A percentile compares a stretch with the other conserved stretches of the same genome.
These are phyloP conservation scores for Geotrypetes seraphini DNA, from an alignment of 2,797 vertebrate species.

Conservation along the genomic window DNA sequence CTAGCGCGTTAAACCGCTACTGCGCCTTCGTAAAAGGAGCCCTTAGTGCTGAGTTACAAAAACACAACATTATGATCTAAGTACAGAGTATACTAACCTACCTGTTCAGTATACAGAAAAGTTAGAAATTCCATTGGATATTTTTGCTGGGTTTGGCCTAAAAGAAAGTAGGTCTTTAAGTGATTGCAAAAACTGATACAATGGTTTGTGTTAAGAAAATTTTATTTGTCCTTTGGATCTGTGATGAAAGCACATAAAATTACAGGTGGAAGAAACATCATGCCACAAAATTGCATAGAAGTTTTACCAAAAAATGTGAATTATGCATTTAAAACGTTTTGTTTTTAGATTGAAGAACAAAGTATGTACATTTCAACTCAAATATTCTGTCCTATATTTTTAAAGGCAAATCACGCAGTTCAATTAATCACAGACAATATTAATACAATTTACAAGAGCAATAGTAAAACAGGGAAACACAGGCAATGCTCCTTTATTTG, in stretches of 20 bases:
- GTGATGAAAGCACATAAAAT: constrained; percentile 75
- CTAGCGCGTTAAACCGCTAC: no score
- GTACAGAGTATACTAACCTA: no score
- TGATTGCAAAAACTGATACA: constrained; percentile 11
- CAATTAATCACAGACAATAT: constrained; percentile 55
- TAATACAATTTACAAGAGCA: constrained; percentile 65
- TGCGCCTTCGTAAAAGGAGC: no score
- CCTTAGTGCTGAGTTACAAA: no score
- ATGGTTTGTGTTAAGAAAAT: constrained; percentile 57
- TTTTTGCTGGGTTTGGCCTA: no score
- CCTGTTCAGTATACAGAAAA: no score
- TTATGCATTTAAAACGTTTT: constrained; percentile 60
- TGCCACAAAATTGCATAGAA: constrained; percentile 85
- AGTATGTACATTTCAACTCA: constrained; percentile 58
- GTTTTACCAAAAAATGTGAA: constrained; percentile 64
- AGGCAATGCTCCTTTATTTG: constrained; percentile 72
- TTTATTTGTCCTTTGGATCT: constrained; percentile 70
- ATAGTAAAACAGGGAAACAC: constrained; percentile 80
- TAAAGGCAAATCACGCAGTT: constrained; percentile 56
- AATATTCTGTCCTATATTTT: constrained; percentile 39
- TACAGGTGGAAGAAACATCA: constrained; percentile 76
- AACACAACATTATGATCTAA: no score
- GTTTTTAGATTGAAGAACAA: constrained; percentile 47
- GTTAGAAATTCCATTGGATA: no score
- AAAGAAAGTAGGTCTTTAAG: no score